Base-by-base conservation (phyloP, 2,888 invertebrate species). In the Acleris holmiana region DNA sequence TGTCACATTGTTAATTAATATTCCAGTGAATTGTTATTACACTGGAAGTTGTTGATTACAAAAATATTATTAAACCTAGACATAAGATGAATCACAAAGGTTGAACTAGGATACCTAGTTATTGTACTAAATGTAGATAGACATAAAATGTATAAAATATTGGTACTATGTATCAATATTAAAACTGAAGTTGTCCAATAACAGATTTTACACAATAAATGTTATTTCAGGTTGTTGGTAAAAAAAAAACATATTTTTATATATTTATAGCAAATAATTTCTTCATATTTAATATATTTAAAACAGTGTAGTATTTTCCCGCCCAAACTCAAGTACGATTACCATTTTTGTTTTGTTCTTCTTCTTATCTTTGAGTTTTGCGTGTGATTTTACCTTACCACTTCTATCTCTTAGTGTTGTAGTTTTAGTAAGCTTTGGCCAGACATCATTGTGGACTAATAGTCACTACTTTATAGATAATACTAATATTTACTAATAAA, bases 131-230 rank as follows among this genome's bases (percentile, higher is more conserved):
- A 71, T 68, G 71, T 68, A 70, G 71, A 71, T 69, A 65, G 64
- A 65, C 49, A 55, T 29, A 41, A 64, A 25, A 64, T 64, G n/a
- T 59, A 59, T 44, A 35, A 49, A 77, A 77, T 79, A 76, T 86
- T 82, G 85, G 84, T 87, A 86, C 87, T 80, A 76, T 87, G 87
- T 87, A 87, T 72, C 83, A 80, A 79, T 69, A 35, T 55, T 59
- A 21, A 35, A 59, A 60, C 40, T n/a, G 18, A 40, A 59, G 54
- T 60, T 60, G 49, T 65, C 35, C 49, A 50, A 62, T 62, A 56
- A 44, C 59, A 50, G 44, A 21, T 60, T 58, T 58, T 63, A 48
- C 59, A 54, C 53, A 60, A 29, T 57, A 44, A n/a, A 17, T 18
- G 35, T 54, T 56, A 44, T 65, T 58, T 58, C 53, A 59, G 59